These are phyloP conservation scores for Coleophora deauratella DNA, from an alignment of 2,888 invertebrate species.

Conservation along the genomic window DNA sequence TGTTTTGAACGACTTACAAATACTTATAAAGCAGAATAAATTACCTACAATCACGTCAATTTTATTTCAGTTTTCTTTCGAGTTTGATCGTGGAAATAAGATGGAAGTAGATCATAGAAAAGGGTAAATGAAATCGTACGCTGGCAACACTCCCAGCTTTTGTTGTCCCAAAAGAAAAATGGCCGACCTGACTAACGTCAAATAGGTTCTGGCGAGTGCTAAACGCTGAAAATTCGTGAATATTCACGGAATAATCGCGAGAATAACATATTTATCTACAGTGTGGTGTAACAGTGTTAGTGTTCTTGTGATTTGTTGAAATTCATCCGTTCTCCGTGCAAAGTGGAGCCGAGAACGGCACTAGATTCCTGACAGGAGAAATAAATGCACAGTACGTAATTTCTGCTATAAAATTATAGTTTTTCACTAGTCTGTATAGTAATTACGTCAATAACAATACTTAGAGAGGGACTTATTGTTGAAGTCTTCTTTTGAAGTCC, in stretches of 20 bases:
- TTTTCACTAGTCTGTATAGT: not conserved
- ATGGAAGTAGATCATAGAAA: too few species aligned
- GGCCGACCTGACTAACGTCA: slow-evolving; percentile 62
- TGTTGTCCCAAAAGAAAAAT: slow-evolving; percentile 61
- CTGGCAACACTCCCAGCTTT: slow-evolving; percentile 46
- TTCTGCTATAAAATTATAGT: too few species aligned
- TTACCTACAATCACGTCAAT: too few species aligned
- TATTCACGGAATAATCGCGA: slow-evolving; percentile 30
- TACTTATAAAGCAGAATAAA: too few species aligned
- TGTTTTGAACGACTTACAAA: too few species aligned
- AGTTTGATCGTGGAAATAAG: too few species aligned
- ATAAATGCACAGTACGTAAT: slow-evolving; percentile 60
- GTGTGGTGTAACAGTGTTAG: slow-evolving; percentile 37
- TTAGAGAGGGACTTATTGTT: too few species aligned
- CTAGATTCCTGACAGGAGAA: slow-evolving; percentile 23
- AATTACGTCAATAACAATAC: too few species aligned
- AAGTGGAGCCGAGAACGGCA: too few species aligned
- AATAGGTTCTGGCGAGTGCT: slow-evolving; percentile 49
- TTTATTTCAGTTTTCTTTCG: too few species aligned
- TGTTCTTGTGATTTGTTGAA: slow-evolving; percentile 19
- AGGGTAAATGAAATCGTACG: not conserved
- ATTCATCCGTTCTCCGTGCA: slow-evolving; percentile 26
- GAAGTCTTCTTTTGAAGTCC: too few species aligned
- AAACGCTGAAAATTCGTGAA: slow-evolving; percentile 48
- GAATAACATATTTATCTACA: slow-evolving; percentile 25